phyloP scores from a whole-genome alignment of 2,113 vertebrate genomes.

The Cathartes aura region DNA sequence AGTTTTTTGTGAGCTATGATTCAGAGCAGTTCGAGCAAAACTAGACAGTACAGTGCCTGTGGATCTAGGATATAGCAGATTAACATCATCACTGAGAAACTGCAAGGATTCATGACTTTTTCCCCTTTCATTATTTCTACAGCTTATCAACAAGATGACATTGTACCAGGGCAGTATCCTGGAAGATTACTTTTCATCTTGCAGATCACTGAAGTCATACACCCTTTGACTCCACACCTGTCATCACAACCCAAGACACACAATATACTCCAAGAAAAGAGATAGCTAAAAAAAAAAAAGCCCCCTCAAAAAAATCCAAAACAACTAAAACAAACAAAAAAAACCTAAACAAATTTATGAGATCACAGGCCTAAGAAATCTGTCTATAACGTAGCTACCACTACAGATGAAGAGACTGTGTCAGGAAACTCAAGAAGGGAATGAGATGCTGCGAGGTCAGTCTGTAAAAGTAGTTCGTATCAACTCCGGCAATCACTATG shows the following conservation, averaged over 20 bases:
- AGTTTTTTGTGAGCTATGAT: neutral
- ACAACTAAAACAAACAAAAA: neutral
- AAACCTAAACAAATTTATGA: neutral
- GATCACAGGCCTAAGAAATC: neutral
- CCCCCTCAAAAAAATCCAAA: neutral
- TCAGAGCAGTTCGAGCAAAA: neutral
- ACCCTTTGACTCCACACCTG: neutral
- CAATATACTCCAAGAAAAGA: neutral
- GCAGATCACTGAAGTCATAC: neutral
- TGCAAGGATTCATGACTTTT: neutral
- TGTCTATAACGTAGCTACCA: neutral
- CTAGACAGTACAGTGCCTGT: neutral
- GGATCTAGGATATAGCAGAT: neutral
- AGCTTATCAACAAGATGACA: neutral
- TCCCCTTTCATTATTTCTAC: neutral
- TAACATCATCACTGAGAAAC: neutral
- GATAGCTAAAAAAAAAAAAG: neutral
- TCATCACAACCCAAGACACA: neutral
- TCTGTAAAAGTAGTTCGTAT: neutral
- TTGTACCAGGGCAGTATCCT: neutral
- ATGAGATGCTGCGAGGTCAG: neutral
- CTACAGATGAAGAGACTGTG: neutral
- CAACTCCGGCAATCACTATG: neutral
- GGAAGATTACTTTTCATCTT: slow-evolving; percentile 13
- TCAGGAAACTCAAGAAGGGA: neutral